Base-by-base conservation (phyloP, 64 coral and sea anemone species). In the Porites australiensis region DNA sequence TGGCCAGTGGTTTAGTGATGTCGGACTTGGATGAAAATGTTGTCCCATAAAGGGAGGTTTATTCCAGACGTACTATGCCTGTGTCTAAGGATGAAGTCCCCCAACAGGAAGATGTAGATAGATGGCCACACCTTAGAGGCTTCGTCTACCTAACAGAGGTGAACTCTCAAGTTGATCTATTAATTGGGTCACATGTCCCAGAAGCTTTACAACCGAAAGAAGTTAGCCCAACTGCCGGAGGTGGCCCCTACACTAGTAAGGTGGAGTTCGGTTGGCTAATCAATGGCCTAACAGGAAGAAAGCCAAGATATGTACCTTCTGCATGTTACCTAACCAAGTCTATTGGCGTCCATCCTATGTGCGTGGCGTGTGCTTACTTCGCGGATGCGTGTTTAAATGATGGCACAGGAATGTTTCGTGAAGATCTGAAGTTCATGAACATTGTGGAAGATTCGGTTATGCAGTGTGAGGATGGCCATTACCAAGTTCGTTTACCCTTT, bases 271-370 rank as follows among this genome's bases (percentile, higher is more conserved):
- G 90, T 3, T 92, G 90, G 90, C 79, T 92, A 2, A 77, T 85
- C 53, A 92, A 85, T 92, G 90, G 90, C 53, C 90, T 70, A n/a
- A 51, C 44, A 76, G 90, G 90, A 74, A 18, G 90, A 92, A 92
- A 64, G 4, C 63, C 22, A 16, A 87, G 58, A 16, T 58, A 70
- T 73, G 22, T 57, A 20, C 50, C 67, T 4, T 79, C 6, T 50
- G 1, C 67, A 4, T 22, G 52, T 12, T 72, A 19, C 48, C 73
- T 87, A 23, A 22, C 9, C 43, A 72, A 20, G 22, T 72, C 69
- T 43, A 22, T 27, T 9, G n/a, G 43, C 10, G 12, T 23, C 43
- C 21, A 72, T 72, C 69, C 69, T 22, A 72, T 72, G 69, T 72
- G 69, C 43, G 21, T 37, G 43, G 21, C 37, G 20, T 72, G 69